Percentiles rank a stretch among this genome's conserved stretches.
phyloP scores from a whole-genome alignment of 64 coral and sea anemone species.

The Orbicella faveolata region DNA sequence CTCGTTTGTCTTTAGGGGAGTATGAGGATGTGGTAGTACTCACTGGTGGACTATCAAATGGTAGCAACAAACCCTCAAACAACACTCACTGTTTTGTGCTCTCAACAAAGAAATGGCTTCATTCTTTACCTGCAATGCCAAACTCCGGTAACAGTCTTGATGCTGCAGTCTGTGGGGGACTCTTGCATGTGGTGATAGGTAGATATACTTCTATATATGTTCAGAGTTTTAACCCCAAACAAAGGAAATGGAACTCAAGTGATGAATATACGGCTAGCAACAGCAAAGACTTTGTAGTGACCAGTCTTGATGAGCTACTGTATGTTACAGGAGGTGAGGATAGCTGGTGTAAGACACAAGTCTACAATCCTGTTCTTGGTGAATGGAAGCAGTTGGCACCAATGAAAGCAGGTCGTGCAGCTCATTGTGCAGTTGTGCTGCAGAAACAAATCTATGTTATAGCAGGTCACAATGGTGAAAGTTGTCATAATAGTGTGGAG shows the following conservation, averaged over 20 bases:
- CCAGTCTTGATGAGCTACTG: background rate
- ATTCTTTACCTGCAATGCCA: background rate
- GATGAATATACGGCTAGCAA: background rate
- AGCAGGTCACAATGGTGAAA: background rate
- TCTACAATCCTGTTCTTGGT: background rate
- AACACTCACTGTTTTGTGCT: background rate
- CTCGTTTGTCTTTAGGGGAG: background rate
- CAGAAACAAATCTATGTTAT: conserved; percentile 3
- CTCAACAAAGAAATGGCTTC: background rate
- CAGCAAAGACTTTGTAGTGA: background rate
- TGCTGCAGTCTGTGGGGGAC: conserved; percentile 5
- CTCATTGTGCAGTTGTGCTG: conserved; percentile 19
- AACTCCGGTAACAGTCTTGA: background rate
- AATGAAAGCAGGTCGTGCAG: conserved; percentile 12
- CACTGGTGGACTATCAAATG: background rate
- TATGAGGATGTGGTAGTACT: background rate
- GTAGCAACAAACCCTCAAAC: background rate
- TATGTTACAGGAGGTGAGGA: conserved; percentile 4
- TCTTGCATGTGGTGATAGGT: background rate
- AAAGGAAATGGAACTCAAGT: background rate
- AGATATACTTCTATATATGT: background rate
- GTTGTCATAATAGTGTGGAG: background rate
- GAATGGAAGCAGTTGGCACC: background rate
- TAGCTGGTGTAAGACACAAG: no score
- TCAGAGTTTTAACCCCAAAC: background rate